Percentiles rank a stretch among this genome's conserved stretches.
Evolutionary conservation across 2,888 invertebrate genomes (phyloP).

Genomic region (Campaea margaritaria): DNA sequence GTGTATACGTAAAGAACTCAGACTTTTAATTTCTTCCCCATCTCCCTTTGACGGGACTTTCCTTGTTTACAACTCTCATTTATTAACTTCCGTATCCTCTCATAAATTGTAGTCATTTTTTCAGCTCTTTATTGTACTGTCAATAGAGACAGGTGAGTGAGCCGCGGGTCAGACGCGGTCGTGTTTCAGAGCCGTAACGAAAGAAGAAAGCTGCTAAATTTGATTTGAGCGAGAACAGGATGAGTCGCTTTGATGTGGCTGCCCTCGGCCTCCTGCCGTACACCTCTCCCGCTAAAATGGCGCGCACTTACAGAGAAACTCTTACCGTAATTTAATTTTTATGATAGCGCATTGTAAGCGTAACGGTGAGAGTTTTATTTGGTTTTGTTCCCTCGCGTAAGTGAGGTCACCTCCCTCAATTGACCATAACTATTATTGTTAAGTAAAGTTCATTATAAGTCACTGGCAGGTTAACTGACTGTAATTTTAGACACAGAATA

Average conservation of each 20-base stretch:
- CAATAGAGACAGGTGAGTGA: constrained; percentile 47
- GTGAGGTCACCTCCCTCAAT: constrained; percentile 49
- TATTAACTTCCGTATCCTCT: constrained; percentile 47
- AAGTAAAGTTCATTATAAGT: neutral
- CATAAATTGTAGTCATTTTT: constrained; percentile 45
- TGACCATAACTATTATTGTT: constrained; percentile 20
- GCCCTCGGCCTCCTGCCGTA: constrained; percentile 55
- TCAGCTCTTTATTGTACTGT: constrained; percentile 39
- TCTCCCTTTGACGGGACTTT: constrained; percentile 53
- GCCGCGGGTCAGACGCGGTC: constrained; percentile 54
- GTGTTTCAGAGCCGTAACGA: constrained; percentile 63
- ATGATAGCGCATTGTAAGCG: constrained; percentile 83
- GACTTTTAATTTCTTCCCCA: constrained; percentile 61
- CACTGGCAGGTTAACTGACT: neutral
- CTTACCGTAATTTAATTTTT: constrained; percentile 83
- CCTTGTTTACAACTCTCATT: constrained; percentile 59
- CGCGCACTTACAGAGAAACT: constrained; percentile 80
- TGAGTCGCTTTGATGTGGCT: constrained; percentile 81
- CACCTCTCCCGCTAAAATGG: constrained; percentile 68
- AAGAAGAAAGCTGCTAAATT: constrained; percentile 81
- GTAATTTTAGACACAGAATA: too few relatives aligned
- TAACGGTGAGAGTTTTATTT: constrained; percentile 73
- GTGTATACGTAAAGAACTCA: constrained; percentile 66
- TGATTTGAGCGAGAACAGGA: constrained; percentile 76
- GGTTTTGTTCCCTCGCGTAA: constrained; percentile 61